These are phyloP conservation scores for Hystrix brachyura DNA, from an alignment of 2,113 vertebrate species.

Conservation along the genomic window DNA sequence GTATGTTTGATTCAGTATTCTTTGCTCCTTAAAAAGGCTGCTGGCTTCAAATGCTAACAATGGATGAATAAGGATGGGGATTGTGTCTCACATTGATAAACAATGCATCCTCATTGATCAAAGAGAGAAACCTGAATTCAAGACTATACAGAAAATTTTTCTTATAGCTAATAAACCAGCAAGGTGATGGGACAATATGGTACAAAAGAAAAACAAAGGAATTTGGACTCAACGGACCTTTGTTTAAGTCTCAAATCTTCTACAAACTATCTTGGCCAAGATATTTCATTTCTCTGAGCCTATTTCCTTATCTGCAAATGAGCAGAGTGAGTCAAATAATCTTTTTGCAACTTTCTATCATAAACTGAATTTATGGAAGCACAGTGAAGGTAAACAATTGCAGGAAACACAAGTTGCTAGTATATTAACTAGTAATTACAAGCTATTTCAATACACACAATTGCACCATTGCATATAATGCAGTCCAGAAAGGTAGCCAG, in stretches of 20 bases:
- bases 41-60: not conserved
- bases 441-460: not conserved
- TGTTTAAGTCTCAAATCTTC: conserved; percentile 8
- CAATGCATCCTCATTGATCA: not conserved
- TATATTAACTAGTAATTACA: not conserved
- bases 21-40: not conserved
- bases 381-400: not conserved
- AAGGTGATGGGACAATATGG: too few relatives aligned
- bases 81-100: not conserved
- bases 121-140: conserved; percentile 31
- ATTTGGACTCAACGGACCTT: not conserved
- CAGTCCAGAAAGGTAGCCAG: not conserved
- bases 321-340: not conserved
- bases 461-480: not conserved
- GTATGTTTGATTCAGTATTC: not conserved
- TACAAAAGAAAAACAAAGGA: not conserved
- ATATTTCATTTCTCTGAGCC: not conserved
- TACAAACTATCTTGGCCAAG: not conserved
- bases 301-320: not conserved
- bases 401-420: not conserved
- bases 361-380: conserved; percentile 30
- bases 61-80: not conserved
- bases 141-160: not conserved
- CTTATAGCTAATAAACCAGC: not conserved
- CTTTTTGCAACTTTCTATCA: not conserved